These are phyloP conservation scores for Platycnemis pennipes DNA, from an alignment of 2,888 invertebrate genomes.

Conservation along the genomic window DNA sequence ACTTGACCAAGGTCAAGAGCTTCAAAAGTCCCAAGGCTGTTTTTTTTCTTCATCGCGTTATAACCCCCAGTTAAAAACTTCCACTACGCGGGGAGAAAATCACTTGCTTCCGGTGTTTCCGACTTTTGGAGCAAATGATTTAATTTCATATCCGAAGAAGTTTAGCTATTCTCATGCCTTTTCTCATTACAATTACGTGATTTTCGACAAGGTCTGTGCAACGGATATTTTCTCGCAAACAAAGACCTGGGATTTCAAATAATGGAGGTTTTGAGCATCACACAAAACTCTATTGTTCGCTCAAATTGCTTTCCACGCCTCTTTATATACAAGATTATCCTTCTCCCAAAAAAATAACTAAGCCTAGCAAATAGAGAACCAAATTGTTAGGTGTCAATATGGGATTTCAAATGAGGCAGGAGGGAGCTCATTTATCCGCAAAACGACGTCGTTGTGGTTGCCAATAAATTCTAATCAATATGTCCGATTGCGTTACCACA, in stretches of 20 bases:
- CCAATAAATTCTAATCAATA: neutral
- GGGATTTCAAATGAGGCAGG: neutral
- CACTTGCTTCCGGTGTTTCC: neutral
- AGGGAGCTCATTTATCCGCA: neutral
- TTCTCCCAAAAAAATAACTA: no score
- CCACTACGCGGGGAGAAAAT: neutral
- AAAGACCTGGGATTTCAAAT: neutral
- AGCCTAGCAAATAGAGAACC: no score
- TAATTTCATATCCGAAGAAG: neutral
- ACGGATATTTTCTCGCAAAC: neutral
- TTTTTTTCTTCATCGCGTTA: neutral
- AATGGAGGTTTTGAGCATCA: neutral
- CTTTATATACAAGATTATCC: neutral
- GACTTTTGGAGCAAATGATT: neutral
- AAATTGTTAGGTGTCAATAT: neutral
- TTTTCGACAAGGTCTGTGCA: neutral
- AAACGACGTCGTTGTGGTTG: neutral
- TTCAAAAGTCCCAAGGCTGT: conserved; percentile 9
- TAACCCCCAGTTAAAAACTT: neutral
- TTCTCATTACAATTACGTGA: neutral
- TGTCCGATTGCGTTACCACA: neutral
- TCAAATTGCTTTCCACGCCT: neutral
- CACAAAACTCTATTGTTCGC: neutral
- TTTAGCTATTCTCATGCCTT: neutral
- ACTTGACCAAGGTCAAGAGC: conserved; percentile 24